Conservation (phyloP, 2,113 vertebrate genomes). For the Anthoscopus minutus region DNA sequence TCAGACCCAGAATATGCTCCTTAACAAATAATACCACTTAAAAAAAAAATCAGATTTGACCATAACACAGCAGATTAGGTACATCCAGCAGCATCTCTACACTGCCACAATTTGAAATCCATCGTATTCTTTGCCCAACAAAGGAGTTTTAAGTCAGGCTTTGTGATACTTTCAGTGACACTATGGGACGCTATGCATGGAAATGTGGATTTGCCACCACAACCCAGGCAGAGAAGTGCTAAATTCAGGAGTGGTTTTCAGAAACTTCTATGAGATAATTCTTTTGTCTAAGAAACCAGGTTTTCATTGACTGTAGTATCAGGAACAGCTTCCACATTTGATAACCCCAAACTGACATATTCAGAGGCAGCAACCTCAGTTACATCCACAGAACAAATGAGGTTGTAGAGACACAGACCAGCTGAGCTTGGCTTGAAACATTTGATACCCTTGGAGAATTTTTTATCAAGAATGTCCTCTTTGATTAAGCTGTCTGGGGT, state of each 20-base stretch:
- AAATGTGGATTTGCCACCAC: not conserved
- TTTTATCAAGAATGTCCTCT: not conserved
- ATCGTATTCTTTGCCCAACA: not conserved
- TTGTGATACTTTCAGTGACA: not conserved
- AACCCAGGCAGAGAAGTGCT: not conserved
- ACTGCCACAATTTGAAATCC: not conserved
- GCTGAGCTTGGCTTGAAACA: not conserved
- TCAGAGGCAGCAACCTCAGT: not conserved
- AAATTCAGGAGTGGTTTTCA: not conserved
- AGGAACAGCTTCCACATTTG: not conserved
- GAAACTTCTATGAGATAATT: not conserved
- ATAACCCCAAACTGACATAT: not conserved
- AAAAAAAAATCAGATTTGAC: not conserved
- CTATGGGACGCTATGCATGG: not conserved
- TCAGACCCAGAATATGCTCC: slow-evolving; percentile 21
- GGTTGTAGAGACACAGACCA: not conserved
- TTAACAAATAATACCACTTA: not conserved
- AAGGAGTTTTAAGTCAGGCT: not conserved
- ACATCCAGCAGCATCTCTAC: not conserved
- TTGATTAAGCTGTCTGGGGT: not conserved
- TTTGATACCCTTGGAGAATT: not conserved
- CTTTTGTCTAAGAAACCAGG: not conserved
- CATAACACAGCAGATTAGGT: not conserved
- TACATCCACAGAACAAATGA: not conserved
- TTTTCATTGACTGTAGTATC: not conserved